Evolutionary conservation across 2,888 invertebrate species (phyloP), one percentile per base, ranked within the genome.

Genomic region (Drosophila percnosoma): DNA sequence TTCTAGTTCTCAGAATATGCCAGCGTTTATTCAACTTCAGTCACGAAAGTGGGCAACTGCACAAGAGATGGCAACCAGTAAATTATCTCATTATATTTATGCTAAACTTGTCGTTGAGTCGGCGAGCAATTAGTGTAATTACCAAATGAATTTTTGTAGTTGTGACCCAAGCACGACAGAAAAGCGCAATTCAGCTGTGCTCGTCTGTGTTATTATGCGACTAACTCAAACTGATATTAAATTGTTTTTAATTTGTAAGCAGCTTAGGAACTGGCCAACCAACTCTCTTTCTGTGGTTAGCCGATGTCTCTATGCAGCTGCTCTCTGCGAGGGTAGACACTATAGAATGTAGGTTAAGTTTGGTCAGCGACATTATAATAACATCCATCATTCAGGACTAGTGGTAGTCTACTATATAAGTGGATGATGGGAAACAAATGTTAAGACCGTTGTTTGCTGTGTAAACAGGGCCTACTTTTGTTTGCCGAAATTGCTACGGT

Each of bases 371-470:
- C 70, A 85, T 87, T 85, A 86, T 82, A 88, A 86, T 82, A 78
- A 80, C 88, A 85, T 85, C 86, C 88, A 85, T 85, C 88, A 85
- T 80, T 55, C 52, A 53, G 77, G 62, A 73, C 80, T 71, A 60
- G 13, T 58, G 4, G 13, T 38, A 8, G 54, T n/a, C n/a, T 55
- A 29, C 40, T 5, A 75, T 72, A 71, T 31, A 31, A 21, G 5
- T 66, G 72, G 67, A 79, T 83, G 81, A 83, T 78, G 80, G 73
- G 68, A 73, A 24, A 75, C 64, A 76, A 69, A 70, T 62, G 71
- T 66, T 53, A 36, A 57, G 75, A 69, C 83, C 74, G 70, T 80
- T 73, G 59, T 55, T 29, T 55, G 69, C 70, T 82, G 82, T 42
- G 80, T 78, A 82, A 85, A 85, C 80, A 83, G 18, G 58, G 68